Evolutionary conservation across 2,888 invertebrate genomes (phyloP).

Genomic region (Prenolepis imparis): DNA sequence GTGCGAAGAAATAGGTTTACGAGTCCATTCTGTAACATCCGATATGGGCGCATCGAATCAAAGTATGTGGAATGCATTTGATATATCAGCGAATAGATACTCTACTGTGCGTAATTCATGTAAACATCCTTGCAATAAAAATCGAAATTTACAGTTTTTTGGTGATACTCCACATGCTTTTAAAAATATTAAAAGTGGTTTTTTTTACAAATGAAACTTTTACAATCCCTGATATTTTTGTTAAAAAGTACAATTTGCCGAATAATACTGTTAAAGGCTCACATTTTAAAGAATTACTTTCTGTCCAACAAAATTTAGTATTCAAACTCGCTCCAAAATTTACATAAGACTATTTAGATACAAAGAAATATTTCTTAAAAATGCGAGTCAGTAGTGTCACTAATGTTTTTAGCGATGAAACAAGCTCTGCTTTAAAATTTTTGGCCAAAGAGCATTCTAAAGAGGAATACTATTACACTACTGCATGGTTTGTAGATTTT

Average conservation of each 20-base stretch:
- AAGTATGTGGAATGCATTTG: neutral
- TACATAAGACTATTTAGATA: too few relatives aligned
- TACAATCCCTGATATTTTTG: conserved; percentile 1
- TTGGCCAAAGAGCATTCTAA: too few relatives aligned
- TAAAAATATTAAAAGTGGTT: neutral
- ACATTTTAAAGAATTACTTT: too few relatives aligned
- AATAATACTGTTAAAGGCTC: too few relatives aligned
- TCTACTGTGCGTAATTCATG: neutral
- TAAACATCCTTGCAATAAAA: neutral
- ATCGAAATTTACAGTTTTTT: neutral
- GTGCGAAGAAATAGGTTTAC: neutral
- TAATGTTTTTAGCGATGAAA: too few relatives aligned
- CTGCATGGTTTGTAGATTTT: too few relatives aligned
- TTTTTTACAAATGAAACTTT: neutral
- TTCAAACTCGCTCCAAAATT: too few relatives aligned
- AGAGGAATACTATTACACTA: too few relatives aligned
- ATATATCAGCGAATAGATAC: neutral
- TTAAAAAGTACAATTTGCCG: neutral
- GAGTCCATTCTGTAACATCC: conserved; percentile 7
- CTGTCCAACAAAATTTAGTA: too few relatives aligned
- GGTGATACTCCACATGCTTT: neutral
- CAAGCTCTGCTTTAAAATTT: too few relatives aligned
- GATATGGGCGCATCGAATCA: neutral
- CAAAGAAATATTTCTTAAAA: too few relatives aligned
- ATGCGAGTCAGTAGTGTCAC: too few relatives aligned